Conservation (phyloP, 2,888 invertebrate genomes). For the Limulus polyphemus region DNA sequence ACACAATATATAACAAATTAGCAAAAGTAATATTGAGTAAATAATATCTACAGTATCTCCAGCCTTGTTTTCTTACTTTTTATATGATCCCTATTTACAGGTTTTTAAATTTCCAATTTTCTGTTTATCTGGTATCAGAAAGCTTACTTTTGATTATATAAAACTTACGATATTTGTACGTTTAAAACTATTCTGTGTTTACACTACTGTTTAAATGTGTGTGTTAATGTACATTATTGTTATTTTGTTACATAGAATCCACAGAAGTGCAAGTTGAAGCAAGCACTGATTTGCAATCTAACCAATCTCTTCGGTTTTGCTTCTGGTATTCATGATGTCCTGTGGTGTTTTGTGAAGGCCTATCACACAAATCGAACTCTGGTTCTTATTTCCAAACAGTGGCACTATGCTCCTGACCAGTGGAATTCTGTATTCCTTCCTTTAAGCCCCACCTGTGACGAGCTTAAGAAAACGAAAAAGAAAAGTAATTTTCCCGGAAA, state of each 20-base stretch:
- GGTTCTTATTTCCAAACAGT: conserved; percentile 11
- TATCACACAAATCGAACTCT: conserved; percentile 9
- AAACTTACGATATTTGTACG: too few relatives aligned
- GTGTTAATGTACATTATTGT: not conserved
- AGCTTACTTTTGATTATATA: too few relatives aligned
- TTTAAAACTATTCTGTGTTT: too few relatives aligned
- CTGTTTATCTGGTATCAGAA: too few relatives aligned
- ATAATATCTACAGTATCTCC: too few relatives aligned
- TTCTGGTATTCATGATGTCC: conserved; percentile 18
- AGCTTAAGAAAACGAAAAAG: not conserved
- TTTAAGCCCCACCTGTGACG: conserved; percentile 3
- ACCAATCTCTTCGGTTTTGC: conserved; percentile 20
- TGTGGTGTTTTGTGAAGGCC: conserved; percentile 21
- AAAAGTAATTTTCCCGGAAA: conserved; percentile 1
- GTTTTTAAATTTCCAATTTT: too few relatives aligned
- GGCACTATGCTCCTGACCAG: conserved; percentile 16
- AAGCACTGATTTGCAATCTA: conserved; percentile 14
- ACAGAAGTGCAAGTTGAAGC: conserved; percentile 4
- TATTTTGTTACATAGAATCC: conserved; percentile 9
- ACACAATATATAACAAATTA: too few relatives aligned
- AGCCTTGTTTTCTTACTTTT: too few relatives aligned
- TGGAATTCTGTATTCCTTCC: conserved; percentile 6
- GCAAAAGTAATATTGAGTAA: too few relatives aligned
- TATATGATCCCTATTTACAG: too few relatives aligned
- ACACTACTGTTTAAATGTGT: too few relatives aligned